These are phyloP conservation scores for Bombus polaris DNA, from an alignment of 1,140 invertebrate genomes.

Conservation along the genomic window DNA sequence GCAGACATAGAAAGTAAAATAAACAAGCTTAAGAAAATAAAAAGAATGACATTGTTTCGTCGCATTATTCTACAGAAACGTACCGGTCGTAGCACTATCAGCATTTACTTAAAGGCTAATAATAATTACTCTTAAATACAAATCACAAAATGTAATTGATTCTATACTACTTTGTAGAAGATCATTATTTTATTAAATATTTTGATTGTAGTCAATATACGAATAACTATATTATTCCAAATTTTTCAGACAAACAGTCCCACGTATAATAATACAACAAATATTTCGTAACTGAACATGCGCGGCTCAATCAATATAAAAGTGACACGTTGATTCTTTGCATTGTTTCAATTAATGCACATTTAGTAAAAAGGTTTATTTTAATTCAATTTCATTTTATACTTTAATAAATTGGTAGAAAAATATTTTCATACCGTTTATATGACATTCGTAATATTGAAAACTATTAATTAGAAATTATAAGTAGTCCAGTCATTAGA, in stretches of 20 bases:
- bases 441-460: neutral
- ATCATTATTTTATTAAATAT: conserved; percentile 28
- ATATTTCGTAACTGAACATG: conserved; percentile 13
- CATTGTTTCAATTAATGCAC: neutral
- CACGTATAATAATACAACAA: conserved; percentile 46
- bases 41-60: conserved; percentile 29
- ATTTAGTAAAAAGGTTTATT: neutral
- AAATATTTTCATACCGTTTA: neutral
- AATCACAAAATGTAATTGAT: neutral
- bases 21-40: conserved; percentile 53
- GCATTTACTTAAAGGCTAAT: conserved; percentile 7
- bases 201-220: conserved; percentile 7
- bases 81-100: conserved; percentile 17
- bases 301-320: conserved; percentile 25
- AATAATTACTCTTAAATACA: neutral
- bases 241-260: neutral
- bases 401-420: neutral
- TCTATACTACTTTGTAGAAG: neutral
- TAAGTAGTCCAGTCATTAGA: neutral
- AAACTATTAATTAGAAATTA: neutral
- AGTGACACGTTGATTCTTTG: neutral
- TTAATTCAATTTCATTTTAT: neutral
- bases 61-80: conserved; percentile 55
- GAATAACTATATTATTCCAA: neutral
- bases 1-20: conserved; percentile 34